phyloP scores from a whole-genome alignment of 2,797 vertebrate genomes.

The Alectoris magna region DNA sequence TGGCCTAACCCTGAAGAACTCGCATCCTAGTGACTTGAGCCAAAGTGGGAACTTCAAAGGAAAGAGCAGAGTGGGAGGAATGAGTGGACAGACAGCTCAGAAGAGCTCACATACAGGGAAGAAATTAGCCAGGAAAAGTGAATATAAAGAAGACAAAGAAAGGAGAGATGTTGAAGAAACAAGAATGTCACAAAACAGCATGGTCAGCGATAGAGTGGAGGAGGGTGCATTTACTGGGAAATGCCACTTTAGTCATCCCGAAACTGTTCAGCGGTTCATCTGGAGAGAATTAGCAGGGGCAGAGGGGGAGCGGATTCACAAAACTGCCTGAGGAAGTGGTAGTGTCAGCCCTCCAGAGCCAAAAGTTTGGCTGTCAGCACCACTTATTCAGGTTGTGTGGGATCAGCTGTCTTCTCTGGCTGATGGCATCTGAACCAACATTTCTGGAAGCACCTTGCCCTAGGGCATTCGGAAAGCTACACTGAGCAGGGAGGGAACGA shows the following conservation, averaged over 20 bases:
- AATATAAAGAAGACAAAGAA: conserved; percentile 32
- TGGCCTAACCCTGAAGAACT: not conserved
- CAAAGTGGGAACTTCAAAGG: not conserved
- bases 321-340: conserved; percentile 29
- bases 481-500: not conserved
- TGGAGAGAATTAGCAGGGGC: not conserved
- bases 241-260: conserved; percentile 25
- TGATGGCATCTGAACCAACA: conserved; percentile 20
- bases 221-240: conserved; percentile 34
- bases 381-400: not conserved
- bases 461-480: not conserved
- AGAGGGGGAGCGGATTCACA: not conserved
- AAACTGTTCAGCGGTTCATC: conserved; percentile 49
- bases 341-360: not conserved
- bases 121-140: not conserved
- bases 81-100: not conserved
- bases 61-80: not conserved
- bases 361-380: conserved; percentile 15
- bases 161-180: not conserved
- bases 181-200: not conserved
- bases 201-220: conserved; percentile 35
- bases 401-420: not conserved
- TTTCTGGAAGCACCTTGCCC: conserved; percentile 38
- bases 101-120: not conserved
- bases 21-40: not conserved